Evolutionary conservation across 2,797 vertebrate genomes (phyloP).

Genomic region (Xenops minutus): DNA sequence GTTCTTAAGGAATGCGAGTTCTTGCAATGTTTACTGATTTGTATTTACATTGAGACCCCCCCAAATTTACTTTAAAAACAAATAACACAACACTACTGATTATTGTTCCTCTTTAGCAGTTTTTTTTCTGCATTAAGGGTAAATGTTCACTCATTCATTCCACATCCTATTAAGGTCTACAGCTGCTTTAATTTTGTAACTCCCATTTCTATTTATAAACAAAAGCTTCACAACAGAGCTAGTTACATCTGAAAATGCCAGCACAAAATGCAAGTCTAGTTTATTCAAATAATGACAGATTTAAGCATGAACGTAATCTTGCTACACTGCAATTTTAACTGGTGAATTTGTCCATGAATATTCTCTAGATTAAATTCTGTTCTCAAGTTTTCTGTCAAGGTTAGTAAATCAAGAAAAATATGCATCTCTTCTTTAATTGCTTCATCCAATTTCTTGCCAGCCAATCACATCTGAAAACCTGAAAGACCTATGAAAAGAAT

Average conservation of each 20-base stretch:
- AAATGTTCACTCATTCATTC: neutral
- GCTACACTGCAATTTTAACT: neutral
- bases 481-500: constrained; percentile 37
- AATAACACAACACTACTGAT: neutral
- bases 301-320: neutral
- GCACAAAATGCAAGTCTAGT: neutral
- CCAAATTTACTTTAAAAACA: neutral
- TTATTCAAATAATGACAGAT: neutral
- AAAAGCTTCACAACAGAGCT: neutral
- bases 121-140: neutral
- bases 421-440: neutral
- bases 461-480: constrained; percentile 20
- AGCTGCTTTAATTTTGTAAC: neutral
- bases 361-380: neutral
- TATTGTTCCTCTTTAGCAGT: neutral
- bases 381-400: neutral
- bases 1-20: neutral
- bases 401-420: neutral
- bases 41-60: neutral
- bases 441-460: constrained; percentile 15
- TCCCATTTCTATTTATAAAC: neutral
- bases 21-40: neutral
- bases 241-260: neutral
- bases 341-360: neutral
- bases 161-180: neutral